phyloP scores from a whole-genome alignment of 2,888 invertebrate genomes.

The Apodemia hepburni region DNA sequence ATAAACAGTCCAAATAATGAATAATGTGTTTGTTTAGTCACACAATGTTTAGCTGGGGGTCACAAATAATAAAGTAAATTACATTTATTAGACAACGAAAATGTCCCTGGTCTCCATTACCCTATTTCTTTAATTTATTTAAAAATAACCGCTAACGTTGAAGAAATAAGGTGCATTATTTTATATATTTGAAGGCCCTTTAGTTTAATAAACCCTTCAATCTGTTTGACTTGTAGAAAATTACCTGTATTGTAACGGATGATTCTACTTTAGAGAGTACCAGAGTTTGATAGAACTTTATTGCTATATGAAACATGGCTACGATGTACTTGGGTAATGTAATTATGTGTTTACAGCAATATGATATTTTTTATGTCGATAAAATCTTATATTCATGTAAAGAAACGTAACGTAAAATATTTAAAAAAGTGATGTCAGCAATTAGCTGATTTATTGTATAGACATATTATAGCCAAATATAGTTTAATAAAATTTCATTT shows the following conservation, averaged over 20 bases:
- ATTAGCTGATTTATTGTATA: no score
- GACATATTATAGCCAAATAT: no score
- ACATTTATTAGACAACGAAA: slow-evolving; percentile 35
- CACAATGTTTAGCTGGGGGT: slow-evolving; percentile 32
- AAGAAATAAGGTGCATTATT: slow-evolving; percentile 23
- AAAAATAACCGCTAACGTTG: slow-evolving; percentile 24
- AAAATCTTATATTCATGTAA: no score
- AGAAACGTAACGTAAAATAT: no score
- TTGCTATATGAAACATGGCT: background rate
- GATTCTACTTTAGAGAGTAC: background rate
- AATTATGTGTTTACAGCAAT: no score
- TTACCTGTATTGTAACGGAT: background rate
- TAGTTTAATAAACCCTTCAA: slow-evolving; percentile 30
- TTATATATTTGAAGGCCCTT: slow-evolving; percentile 7
- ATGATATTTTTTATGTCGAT: no score
- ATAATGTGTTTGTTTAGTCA: slow-evolving; percentile 27
- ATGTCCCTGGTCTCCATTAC: slow-evolving; percentile 20
- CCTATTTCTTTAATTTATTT: slow-evolving; percentile 9
- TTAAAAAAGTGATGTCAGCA: no score
- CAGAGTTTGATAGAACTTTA: background rate
- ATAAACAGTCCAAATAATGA: slow-evolving; percentile 6
- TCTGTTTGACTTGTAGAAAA: slow-evolving; percentile 21
- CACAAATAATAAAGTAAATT: slow-evolving; percentile 32
- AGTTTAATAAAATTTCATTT: no score
- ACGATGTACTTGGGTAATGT: no score